phyloP scores from a whole-genome alignment of 2,797 vertebrate species.

The Myotis findleyi region DNA sequence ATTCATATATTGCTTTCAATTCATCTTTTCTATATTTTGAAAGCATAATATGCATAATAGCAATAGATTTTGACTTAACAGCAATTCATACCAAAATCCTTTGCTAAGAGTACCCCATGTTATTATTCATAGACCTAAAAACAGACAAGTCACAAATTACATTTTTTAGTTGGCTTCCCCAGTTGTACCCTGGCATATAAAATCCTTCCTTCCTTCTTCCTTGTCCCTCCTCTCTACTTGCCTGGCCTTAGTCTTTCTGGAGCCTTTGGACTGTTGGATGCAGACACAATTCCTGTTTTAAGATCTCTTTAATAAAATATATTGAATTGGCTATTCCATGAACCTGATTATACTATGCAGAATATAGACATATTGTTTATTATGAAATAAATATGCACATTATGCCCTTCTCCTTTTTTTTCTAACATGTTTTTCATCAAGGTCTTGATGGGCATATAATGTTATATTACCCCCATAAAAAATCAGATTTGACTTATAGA shows the following conservation, averaged over 20 bases:
- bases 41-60: conserved; percentile 41
- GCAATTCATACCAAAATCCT: background rate
- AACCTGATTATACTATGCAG: background rate
- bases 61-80: background rate
- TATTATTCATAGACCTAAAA: conserved; percentile 20
- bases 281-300: background rate
- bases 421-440: conserved; percentile 12
- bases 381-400: background rate
- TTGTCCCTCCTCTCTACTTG: background rate
- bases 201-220: background rate
- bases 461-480: background rate
- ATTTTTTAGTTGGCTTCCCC: background rate
- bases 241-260: background rate
- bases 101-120: background rate
- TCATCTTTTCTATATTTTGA: conserved; percentile 52
- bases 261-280: background rate
- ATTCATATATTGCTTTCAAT: conserved; percentile 56
- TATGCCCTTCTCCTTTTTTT: background rate
- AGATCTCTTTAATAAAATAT: background rate
- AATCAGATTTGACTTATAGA: background rate
- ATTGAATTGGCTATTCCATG: background rate
- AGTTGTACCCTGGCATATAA: background rate
- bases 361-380: background rate
- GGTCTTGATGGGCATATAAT: background rate
- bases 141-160: background rate